A percentile compares a stretch with the other conserved stretches of the same genome.
Evolutionary conservation across 1,140 invertebrate species (phyloP).

Genomic region (Choristoneura fumiferana): DNA sequence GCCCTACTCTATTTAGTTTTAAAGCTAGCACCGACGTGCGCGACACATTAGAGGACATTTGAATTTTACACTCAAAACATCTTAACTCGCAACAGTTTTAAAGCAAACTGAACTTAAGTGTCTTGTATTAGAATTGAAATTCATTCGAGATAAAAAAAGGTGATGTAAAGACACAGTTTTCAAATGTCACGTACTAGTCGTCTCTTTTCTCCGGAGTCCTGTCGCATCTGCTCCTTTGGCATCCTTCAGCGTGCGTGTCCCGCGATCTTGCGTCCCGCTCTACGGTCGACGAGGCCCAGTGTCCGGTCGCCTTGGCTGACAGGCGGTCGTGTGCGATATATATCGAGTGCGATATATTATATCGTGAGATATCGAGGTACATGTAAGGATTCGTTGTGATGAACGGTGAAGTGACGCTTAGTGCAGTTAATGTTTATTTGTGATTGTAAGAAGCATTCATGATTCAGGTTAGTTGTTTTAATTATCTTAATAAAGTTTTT

Average conservation of each 20-base stretch:
- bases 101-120: constrained; percentile 29
- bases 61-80: constrained; percentile 32
- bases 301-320: constrained; percentile 61
- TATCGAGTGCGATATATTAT: constrained; percentile 30
- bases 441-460: constrained; percentile 58
- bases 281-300: constrained; percentile 58
- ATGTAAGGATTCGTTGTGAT: constrained; percentile 63
- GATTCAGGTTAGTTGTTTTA: constrained; percentile 67
- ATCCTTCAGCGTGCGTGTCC: constrained; percentile 69
- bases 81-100: constrained; percentile 22
- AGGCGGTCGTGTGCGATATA: constrained; percentile 58
- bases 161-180: constrained; percentile 74
- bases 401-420: constrained; percentile 62
- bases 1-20: constrained; percentile 42
- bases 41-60: constrained; percentile 75
- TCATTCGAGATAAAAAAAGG: constrained; percentile 27
- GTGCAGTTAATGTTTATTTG: constrained; percentile 59
- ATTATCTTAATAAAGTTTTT: not conserved
- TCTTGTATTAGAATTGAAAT: constrained; percentile 3
- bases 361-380: constrained; percentile 6
- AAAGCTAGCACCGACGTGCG: constrained; percentile 59
- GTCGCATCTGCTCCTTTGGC: constrained; percentile 75
- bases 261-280: constrained; percentile 74
- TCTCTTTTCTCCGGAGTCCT: constrained; percentile 76
- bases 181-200: constrained; percentile 75